Base-by-base conservation (phyloP, 2,113 vertebrate genomes). In the Sylvilagus bachmani region DNA sequence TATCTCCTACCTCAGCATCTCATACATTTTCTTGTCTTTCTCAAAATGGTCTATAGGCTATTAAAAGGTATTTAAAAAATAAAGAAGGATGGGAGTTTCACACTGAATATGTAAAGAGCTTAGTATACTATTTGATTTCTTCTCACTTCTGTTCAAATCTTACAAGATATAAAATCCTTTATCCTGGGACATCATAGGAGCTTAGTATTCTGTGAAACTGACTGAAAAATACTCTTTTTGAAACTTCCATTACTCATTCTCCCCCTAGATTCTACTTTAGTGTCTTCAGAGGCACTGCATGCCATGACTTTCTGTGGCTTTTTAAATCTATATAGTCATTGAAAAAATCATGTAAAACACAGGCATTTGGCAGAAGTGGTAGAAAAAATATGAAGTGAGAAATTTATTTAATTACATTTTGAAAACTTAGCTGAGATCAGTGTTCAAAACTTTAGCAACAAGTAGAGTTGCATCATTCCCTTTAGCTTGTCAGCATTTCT, bases 11-110 rank as follows among this genome's bases (percentile, higher is more conserved):
- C 14, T 3, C 27, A 33, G 85, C 38, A 33, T 22, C 64, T 78
- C 64, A 74, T 67, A 14, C 17, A 49, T 79, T 21, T 38, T 73
- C 19, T 75, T 51, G 22, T 86, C 53, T 78, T 79, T 53, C 67
- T 86, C n/a, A 91, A 74, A 86, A 27, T 31, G 75, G 22, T 55
- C 36, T 58, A 8, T 22, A 5, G 19, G 24, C 49, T 69, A 84
- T 80, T 86, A 93, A 38, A 67, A 71, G 11, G 1, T n/a, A 53
- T 75, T 86, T 91, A 22, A 16, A 82, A 95, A 91, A 85, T 22
- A n/a, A 81, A 79, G 5, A 84, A 36, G 12, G 71, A 64, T 27
- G 11, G 36, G 84, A 80, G 8, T 0, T 70, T 21, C 11, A 29
- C 14, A 4, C 25, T 75, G 69, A 95, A 62, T 17, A 70, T 21